Base-by-base conservation (phyloP, 2,797 vertebrate species). In the Pangasius djambal region DNA sequence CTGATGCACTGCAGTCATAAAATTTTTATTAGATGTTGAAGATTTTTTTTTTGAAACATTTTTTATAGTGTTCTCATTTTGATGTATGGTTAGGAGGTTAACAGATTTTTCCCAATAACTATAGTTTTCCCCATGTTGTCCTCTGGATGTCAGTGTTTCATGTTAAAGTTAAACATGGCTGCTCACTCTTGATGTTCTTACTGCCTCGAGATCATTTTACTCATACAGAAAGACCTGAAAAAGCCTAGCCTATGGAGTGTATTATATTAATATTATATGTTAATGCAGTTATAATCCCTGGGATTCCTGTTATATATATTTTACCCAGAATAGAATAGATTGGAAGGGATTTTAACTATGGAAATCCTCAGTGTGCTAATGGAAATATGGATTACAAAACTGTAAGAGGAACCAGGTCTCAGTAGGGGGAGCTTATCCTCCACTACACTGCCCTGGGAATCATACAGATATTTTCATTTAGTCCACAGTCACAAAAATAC, bases 111-210 rank as follows among this genome's bases (percentile, higher is more conserved):
- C 40, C 40, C 40, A 44, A 5, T 44, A 77, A 77, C 44, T 77
- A 13, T n/a, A 20, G 50, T 31, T 34, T 74, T 86, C 4, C 15
- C 15, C 22, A 18, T 40, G 34, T 44, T 82, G 22, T 57, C 78
- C 86, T 20, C 77, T 72, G 55, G 78, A 81, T 87, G 86, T 52
- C 78, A 87, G 78, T 87, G 78, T 37, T 82, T 82, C 75, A 37
- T 87, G 5, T 50, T 48, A 25, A 34, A 25, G 8, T 37, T n/a
- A 79, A 52, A 25, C 2, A 44, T 61, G 31, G 10, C 5, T 25
- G 52, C 31, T 81, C 52, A 37, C 4, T 18, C 31, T 59, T 85
- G 9, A 67, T n/a, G 22, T 4, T 31, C 52, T 34, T 12, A 81
- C 15, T 20, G 6, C 37, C 50, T 31, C 22, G 25, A 59, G 55